phyloP scores from a whole-genome alignment of 23 tunicate species.

The Aplidium turbinatum region DNA sequence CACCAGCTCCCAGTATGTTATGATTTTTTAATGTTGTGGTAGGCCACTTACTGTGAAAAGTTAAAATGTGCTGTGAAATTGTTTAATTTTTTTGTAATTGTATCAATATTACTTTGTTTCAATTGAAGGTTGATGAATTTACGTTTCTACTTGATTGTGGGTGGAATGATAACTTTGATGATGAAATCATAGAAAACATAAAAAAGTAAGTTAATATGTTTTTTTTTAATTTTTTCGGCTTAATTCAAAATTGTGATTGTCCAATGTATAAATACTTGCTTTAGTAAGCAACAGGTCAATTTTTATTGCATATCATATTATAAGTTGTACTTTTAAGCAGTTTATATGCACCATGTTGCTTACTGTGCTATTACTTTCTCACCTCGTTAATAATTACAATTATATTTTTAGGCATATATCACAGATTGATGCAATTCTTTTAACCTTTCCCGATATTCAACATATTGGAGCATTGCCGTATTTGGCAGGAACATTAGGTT shows the following conservation, averaged over 20 bases:
- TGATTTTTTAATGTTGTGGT: too few species aligned
- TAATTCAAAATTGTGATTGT: too few species aligned
- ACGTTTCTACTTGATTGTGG: slow-evolving; percentile 97
- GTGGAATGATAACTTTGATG: slow-evolving; percentile 81
- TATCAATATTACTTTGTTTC: background rate
- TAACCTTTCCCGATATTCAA: slow-evolving; percentile 76
- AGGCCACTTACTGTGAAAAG: too few species aligned
- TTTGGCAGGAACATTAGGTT: slow-evolving; percentile 62
- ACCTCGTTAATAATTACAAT: background rate
- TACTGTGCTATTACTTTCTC: background rate
- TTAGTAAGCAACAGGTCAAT: too few species aligned
- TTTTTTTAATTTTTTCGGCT: background rate
- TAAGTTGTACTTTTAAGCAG: too few species aligned
- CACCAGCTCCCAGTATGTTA: too few species aligned
- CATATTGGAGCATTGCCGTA: slow-evolving; percentile 91
- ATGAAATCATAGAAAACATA: slow-evolving; percentile 58
- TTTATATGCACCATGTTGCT: background rate
- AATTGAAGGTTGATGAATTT: slow-evolving; percentile 85
- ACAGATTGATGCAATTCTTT: slow-evolving; percentile 86
- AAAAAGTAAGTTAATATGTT: slow-evolving; percentile 29
- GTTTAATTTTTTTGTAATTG: background rate
- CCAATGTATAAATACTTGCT: too few species aligned
- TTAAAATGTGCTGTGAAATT: background rate
- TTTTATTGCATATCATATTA: too few species aligned
- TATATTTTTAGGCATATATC: slow-evolving; percentile 51